Base-by-base conservation (phyloP, 1,140 invertebrate species). In the Leguminivora glycinivorella region DNA sequence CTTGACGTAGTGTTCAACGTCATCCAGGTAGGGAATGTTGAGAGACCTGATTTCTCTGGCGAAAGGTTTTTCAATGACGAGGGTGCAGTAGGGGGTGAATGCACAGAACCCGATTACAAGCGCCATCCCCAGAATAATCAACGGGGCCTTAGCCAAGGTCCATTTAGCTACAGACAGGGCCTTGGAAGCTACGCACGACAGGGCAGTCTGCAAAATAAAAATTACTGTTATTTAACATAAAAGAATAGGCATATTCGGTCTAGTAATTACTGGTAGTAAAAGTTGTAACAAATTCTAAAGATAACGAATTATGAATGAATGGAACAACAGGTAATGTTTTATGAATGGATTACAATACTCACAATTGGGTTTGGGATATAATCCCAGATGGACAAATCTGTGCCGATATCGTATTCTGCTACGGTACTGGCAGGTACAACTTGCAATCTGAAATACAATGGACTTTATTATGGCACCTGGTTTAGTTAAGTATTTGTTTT, bases 31-130 rank as follows among this genome's bases (percentile, higher is more conserved):
- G 4, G 73, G 70, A n/a, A 72, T 68, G 22, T 70, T 71, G 12
- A 58, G 10, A 0, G 60, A 25, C 34, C 56, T 24, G 14, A 75
- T 29, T 22, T 72, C 40, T 4, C 40, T 29, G 17, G 47, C 14
- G 29, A 72, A 66, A 9, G 69, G 70, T 29, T 73, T 69, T n/a
- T 73, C 70, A 10, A 76, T 70, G 60, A 66, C 58, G 0, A 76
- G 40, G 24, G 75, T 72, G 52, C 75, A 76, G 25, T 67, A 73
- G 2, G 70, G 70, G 6, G 75, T 76, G 70, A 73, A 73, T 0
- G 67, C 70, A 68, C 75, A 76, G 60, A 76, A 70, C 7, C 75
- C 72, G 14, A 76, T 34, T 7, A 71, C 68, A 12, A 76, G 47
- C 29, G 60, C 72, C 26, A 60, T 63, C 40, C 75, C 75, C 0